These are phyloP conservation scores for Sebastes nivosus DNA, from an alignment of 2,797 vertebrate genomes.

Conservation along the genomic window DNA sequence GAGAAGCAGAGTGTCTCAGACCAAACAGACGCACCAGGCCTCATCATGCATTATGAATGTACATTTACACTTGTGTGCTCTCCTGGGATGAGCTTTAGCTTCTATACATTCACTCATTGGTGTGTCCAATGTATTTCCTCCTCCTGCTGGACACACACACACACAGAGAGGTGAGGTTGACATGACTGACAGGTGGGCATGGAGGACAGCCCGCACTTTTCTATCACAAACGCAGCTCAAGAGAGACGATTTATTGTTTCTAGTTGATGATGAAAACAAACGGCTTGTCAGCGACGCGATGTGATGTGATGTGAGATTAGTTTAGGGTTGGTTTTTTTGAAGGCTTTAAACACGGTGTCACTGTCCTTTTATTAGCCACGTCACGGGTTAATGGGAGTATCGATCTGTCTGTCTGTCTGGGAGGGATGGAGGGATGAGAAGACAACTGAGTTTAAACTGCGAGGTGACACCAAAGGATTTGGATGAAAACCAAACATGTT, in stretches of 20 bases:
- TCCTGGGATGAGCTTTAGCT: constrained; percentile 53
- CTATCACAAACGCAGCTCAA: constrained; percentile 1
- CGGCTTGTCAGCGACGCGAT: constrained; percentile 35
- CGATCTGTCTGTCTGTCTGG: constrained; percentile 62
- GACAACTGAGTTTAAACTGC: constrained; percentile 40
- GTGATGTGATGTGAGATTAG: constrained; percentile 21
- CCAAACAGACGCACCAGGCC: constrained; percentile 39
- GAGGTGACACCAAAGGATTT: constrained; percentile 19
- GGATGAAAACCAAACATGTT: background rate
- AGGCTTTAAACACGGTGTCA: constrained; percentile 57
- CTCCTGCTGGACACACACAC: constrained; percentile 29
- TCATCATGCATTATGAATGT: constrained; percentile 70
- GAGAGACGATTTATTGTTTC: background rate
- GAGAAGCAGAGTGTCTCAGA: background rate
- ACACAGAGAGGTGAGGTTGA: background rate
- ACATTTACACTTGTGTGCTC: constrained; percentile 59
- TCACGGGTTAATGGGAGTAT: constrained; percentile 75
- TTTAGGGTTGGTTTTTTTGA: constrained; percentile 19
- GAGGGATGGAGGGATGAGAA: background rate
- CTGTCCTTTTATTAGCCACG: constrained; percentile 70
- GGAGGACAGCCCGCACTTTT: background rate
- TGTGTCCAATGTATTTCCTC: constrained; percentile 67
- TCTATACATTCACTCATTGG: constrained; percentile 48
- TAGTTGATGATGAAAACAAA: constrained; percentile 26
- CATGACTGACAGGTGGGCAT: constrained; percentile 35